Evolutionary conservation across 2,888 invertebrate species (phyloP).

Genomic region (Dynastes tityus): DNA sequence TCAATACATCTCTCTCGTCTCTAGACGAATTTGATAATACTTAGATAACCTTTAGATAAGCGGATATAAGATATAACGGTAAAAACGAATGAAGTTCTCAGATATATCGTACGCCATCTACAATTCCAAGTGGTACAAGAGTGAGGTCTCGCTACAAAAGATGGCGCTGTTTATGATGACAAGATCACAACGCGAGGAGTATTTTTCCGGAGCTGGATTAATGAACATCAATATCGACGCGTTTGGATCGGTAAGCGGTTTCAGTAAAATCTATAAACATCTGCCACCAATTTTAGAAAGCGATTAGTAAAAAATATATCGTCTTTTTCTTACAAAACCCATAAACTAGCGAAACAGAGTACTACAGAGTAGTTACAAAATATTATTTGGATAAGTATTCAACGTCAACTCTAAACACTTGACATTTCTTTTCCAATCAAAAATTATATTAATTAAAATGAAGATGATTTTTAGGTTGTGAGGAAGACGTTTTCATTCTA

Average conservation of each 20-base stretch:
- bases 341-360: no score
- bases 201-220: conserved; percentile 44
- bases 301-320: no score
- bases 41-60: not conserved
- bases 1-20: no score
- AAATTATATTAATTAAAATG: no score
- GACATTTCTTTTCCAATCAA: no score
- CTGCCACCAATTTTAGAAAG: not conserved
- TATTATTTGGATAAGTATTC: not conserved
- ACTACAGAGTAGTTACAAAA: no score
- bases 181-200: conserved; percentile 27
- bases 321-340: no score
- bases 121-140: conserved; percentile 38
- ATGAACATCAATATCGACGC: conserved; percentile 38
- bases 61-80: no score
- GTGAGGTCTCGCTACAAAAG: conserved; percentile 22
- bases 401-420: no score
- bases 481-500: conserved; percentile 11
- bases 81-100: not conserved
- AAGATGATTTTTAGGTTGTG: conserved; percentile 7
- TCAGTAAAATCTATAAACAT: not conserved
- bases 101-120: conserved; percentile 23
- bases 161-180: conserved; percentile 41
- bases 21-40: not conserved
- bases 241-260: conserved; percentile 42